phyloP scores from a whole-genome alignment of 2,797 vertebrate genomes.

The Gobio occitaniae region DNA sequence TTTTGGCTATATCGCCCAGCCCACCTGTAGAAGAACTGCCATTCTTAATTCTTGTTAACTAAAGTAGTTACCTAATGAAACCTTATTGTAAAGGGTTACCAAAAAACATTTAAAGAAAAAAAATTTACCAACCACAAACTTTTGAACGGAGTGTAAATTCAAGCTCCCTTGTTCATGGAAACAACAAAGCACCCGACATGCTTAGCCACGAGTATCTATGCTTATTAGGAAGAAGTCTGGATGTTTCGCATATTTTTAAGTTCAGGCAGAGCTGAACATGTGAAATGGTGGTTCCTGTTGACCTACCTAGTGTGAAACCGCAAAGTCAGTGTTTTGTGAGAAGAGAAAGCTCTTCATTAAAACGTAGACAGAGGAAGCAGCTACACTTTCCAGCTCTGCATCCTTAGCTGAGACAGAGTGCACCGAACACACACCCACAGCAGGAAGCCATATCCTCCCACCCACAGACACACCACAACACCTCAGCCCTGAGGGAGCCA shows the following conservation, averaged over 20 bases:
- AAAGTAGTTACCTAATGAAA: no score
- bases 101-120: not conserved
- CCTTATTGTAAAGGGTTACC: no score
- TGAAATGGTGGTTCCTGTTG: conserved; percentile 74
- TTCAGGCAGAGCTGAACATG: conserved; percentile 31
- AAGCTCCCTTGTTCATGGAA: conserved; percentile 7
- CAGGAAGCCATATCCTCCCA: conserved; percentile 54
- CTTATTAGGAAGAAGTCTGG: conserved; percentile 21
- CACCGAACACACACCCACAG: conserved; percentile 30
- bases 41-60: no score
- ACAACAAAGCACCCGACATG: conserved; percentile 14
- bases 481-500: conserved; percentile 50
- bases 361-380: conserved; percentile 19
- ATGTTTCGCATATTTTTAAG: conserved; percentile 13
- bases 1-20: no score
- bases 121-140: not conserved
- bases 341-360: conserved; percentile 33
- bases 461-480: conserved; percentile 51
- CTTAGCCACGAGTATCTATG: not conserved
- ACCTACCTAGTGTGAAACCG: conserved; percentile 74
- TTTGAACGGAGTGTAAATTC: not conserved
- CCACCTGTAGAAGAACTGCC: no score
- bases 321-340: conserved; percentile 75
- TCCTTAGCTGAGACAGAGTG: conserved; percentile 41
- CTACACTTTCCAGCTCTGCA: conserved; percentile 50